Evolutionary conservation across 2,113 vertebrate species (phyloP).

Genomic region (Athene cunicularia): DNA sequence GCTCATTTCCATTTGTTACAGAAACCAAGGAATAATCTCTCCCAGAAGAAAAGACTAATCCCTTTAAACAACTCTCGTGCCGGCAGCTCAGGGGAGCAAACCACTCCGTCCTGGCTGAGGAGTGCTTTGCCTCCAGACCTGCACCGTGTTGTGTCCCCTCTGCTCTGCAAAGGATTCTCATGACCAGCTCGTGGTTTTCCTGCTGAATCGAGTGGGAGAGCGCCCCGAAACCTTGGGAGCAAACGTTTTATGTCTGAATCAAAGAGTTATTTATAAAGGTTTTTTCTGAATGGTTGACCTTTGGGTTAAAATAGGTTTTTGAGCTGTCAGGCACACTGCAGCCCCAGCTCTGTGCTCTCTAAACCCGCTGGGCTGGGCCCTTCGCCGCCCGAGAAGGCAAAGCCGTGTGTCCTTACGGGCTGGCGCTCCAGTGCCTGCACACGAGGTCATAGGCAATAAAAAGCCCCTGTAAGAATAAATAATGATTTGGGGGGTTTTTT

Average conservation of each 20-base stretch:
- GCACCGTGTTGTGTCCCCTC: not conserved
- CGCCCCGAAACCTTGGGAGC: not conserved
- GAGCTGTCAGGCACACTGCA: not conserved
- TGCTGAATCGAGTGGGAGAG: fast-evolving
- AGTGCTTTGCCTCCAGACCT: not conserved
- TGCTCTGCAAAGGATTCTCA: not conserved
- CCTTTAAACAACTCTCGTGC: not conserved
- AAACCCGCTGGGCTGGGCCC: fast-evolving
- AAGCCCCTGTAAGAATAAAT: not conserved
- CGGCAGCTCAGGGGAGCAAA: not conserved
- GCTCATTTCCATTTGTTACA: not conserved
- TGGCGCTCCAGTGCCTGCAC: fast-evolving
- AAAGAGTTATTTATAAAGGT: not conserved
- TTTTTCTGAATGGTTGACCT: not conserved
- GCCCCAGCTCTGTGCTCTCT: not conserved
- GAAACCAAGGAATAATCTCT: not conserved
- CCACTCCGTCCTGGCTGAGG: not conserved
- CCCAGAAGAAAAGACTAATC: not conserved
- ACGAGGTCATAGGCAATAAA: not conserved
- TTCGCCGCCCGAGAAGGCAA: not conserved
- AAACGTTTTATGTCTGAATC: too few species aligned
- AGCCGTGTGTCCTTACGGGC: not conserved
- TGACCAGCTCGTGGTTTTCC: fast-evolving
- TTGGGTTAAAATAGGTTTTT: not conserved
- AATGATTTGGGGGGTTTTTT: not conserved